Conservation (phyloP, 2,888 invertebrate species). For the Tridacna crocea region DNA sequence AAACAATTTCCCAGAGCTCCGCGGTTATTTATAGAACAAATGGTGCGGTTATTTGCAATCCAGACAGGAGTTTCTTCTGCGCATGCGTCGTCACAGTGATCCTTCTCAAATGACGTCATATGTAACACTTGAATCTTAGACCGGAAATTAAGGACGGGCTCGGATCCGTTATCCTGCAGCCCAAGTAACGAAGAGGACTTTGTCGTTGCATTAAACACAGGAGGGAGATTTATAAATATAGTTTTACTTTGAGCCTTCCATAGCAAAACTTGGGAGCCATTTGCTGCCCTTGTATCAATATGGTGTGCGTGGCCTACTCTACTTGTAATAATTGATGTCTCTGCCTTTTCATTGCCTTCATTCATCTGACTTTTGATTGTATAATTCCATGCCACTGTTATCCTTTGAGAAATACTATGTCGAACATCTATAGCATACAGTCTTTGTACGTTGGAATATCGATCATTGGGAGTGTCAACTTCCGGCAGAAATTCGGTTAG, state of each 20-base stretch:
- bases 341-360: background rate
- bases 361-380: conserved; percentile 1
- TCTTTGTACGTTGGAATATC: conserved; percentile 13
- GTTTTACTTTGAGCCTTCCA: conserved; percentile 18
- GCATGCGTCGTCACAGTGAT: conserved; percentile 16
- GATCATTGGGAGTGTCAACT: background rate
- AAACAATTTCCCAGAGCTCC: background rate
- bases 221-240: conserved; percentile 34
- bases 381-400: conserved; percentile 52
- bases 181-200: conserved; percentile 24
- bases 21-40: conserved; percentile 2
- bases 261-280: conserved; percentile 18
- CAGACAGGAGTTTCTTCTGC: conserved; percentile 4
- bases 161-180: conserved; percentile 31
- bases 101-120: conserved; percentile 41
- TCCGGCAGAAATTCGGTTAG: conserved; percentile 58
- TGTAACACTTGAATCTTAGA: conserved; percentile 20
- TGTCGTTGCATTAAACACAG: conserved; percentile 19
- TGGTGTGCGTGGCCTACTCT: background rate
- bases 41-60: background rate
- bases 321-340: background rate
- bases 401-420: conserved; percentile 36
- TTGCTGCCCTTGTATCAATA: background rate
- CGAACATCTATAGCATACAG: conserved; percentile 59
- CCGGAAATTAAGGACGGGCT: conserved; percentile 18